These are phyloP conservation scores for Pyrgus malvae DNA, from an alignment of 2,888 invertebrate genomes.

Conservation along the genomic window DNA sequence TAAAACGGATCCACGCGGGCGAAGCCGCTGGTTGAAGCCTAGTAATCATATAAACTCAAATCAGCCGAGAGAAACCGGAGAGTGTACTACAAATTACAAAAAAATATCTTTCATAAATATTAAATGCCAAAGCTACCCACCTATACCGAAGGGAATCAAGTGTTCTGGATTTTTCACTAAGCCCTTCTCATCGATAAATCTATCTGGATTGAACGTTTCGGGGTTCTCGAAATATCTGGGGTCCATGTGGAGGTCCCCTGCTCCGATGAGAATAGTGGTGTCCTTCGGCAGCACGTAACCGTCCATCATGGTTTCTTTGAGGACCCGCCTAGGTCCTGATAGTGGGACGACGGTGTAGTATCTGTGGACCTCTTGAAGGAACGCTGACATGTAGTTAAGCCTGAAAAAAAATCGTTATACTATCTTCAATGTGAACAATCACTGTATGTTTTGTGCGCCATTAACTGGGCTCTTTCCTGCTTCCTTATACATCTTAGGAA, in stretches of 20 bases:
- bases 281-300: slow-evolving; percentile 72
- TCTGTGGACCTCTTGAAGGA: slow-evolving; percentile 80
- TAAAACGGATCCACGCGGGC: too few relatives aligned
- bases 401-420: slow-evolving; percentile 46
- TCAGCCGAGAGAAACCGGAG: too few relatives aligned
- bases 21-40: too few relatives aligned
- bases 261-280: slow-evolving; percentile 78
- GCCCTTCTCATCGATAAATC: slow-evolving; percentile 82
- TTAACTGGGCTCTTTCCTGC: too few relatives aligned
- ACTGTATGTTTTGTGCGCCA: too few relatives aligned
- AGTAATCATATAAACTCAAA: too few relatives aligned
- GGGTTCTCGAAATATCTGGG: slow-evolving; percentile 81
- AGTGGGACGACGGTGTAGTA: slow-evolving; percentile 79
- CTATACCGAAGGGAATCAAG: slow-evolving; percentile 85
- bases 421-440: not conserved
- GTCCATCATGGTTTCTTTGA: slow-evolving; percentile 57
- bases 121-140: slow-evolving; percentile 63
- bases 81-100: not conserved
- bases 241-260: slow-evolving; percentile 76
- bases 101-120: not conserved
- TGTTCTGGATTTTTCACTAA: slow-evolving; percentile 76
- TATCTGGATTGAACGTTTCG: slow-evolving; percentile 81
- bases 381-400: slow-evolving; percentile 77
- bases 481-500: too few relatives aligned
- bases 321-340: slow-evolving; percentile 74